phyloP scores from a whole-genome alignment of 2,113 vertebrate genomes.

The Mystacornis crossleyi region DNA sequence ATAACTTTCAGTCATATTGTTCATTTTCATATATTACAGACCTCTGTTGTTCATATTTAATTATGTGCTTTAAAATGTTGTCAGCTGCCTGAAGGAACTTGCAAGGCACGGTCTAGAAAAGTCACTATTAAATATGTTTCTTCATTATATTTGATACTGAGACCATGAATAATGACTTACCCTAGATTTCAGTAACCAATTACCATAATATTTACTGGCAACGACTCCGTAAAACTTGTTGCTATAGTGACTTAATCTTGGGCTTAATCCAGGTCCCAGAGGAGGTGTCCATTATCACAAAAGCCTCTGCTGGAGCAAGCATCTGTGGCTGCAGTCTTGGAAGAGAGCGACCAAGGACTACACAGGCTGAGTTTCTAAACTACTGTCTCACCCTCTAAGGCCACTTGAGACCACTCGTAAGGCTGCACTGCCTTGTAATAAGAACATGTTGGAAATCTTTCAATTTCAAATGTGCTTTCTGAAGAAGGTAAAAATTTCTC shows the following conservation, averaged over 20 bases:
- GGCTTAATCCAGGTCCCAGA: not conserved
- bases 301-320: not conserved
- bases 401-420: not conserved
- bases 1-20: not conserved
- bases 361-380: not conserved
- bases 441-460: not conserved
- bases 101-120: not conserved
- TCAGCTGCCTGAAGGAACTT: not conserved
- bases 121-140: not conserved
- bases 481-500: not conserved
- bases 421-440: not conserved
- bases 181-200: slow-evolving; percentile 38
- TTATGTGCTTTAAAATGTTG: not conserved
- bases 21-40: not conserved
- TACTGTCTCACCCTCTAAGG: not conserved
- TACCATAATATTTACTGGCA: slow-evolving; percentile 55
- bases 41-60: not conserved
- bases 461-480: not conserved
- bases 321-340: not conserved
- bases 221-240: not conserved
- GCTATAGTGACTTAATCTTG: slow-evolving; percentile 34
- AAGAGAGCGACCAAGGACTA: not conserved
- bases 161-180: slow-evolving; percentile 1
- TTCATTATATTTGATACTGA: not conserved
- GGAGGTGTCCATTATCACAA: slow-evolving; percentile 6